Conservation (phyloP, 2,888 invertebrate species). For the Taenaris catops region DNA sequence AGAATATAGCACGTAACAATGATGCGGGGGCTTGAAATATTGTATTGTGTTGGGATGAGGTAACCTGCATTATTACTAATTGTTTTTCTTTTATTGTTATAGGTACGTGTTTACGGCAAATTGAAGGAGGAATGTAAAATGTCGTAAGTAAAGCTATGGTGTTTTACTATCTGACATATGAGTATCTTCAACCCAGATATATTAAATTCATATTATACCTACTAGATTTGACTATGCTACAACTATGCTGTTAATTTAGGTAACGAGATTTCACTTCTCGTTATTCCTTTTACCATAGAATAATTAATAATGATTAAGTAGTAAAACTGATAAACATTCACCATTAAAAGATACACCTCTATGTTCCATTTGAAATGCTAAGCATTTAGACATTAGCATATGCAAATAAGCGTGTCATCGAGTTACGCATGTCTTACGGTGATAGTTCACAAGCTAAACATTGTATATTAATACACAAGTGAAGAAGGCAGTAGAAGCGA, state of each 20-base stretch:
- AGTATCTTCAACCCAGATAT: no score
- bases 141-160: no score
- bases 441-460: constrained; percentile 19
- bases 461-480: constrained; percentile 3
- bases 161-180: no score
- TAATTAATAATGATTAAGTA: no score
- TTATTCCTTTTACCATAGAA: no score
- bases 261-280: no score
- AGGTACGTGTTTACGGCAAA: constrained; percentile 40
- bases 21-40: constrained; percentile 66
- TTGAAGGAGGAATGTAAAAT: background rate
- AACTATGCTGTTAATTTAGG: no score
- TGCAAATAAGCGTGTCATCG: constrained; percentile 10
- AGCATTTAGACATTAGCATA: constrained; percentile 9
- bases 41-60: constrained; percentile 51
- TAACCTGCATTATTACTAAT: constrained; percentile 53
- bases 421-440: constrained; percentile 21
- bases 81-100: constrained; percentile 69
- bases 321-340: constrained; percentile 6
- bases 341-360: constrained; percentile 5
- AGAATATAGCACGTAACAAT: constrained; percentile 46
- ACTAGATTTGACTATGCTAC: no score
- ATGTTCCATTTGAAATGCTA: constrained; percentile 8
- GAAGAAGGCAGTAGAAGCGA: background rate
- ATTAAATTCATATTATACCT: no score